Percentiles rank a stretch among this genome's conserved stretches.
Evolutionary conservation across 1,140 invertebrate genomes (phyloP).

Genomic region (Bombus confusus): DNA sequence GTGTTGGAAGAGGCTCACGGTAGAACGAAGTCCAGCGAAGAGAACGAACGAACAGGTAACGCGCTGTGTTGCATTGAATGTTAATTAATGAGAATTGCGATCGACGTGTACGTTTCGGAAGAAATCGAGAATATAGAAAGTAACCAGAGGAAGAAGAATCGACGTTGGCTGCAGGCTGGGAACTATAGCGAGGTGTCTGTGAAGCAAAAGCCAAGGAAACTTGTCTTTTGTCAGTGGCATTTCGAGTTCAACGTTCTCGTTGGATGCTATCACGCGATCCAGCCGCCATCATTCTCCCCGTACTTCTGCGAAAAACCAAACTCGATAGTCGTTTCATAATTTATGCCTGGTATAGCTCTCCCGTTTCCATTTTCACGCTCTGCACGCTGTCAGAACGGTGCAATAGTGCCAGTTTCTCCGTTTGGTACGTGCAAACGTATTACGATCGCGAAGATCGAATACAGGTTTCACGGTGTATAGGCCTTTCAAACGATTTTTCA

Average conservation of each 20-base stretch:
- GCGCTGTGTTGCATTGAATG: constrained; percentile 14
- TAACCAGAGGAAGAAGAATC: constrained; percentile 8
- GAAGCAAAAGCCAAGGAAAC: constrained; percentile 22
- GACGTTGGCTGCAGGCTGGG: constrained; percentile 1
- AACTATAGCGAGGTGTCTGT: constrained; percentile 8
- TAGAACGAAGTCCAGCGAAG: background rate
- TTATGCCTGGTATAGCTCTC: constrained; percentile 45
- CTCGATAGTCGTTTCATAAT: constrained; percentile 30
- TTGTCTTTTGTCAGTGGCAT: constrained; percentile 77
- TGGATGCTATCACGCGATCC: constrained; percentile 54
- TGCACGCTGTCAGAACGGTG: background rate
- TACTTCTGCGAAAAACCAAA: constrained; percentile 16
- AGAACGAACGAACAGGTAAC: background rate
- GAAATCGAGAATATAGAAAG: constrained; percentile 56
- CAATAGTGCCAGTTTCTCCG: background rate
- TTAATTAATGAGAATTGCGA: constrained; percentile 37
- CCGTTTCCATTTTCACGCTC: constrained; percentile 2
- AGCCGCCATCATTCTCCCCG: constrained; percentile 24
- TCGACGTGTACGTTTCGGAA: constrained; percentile 38
- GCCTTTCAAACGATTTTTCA: too few relatives aligned
- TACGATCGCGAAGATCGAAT: background rate
- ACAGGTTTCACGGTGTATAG: too few relatives aligned
- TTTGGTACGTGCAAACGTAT: background rate
- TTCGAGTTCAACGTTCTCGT: constrained; percentile 80
- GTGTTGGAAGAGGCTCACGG: background rate